These are phyloP conservation scores for Peromyscus melanophrys DNA, from an alignment of 2,797 vertebrate genomes.

Conservation along the genomic window DNA sequence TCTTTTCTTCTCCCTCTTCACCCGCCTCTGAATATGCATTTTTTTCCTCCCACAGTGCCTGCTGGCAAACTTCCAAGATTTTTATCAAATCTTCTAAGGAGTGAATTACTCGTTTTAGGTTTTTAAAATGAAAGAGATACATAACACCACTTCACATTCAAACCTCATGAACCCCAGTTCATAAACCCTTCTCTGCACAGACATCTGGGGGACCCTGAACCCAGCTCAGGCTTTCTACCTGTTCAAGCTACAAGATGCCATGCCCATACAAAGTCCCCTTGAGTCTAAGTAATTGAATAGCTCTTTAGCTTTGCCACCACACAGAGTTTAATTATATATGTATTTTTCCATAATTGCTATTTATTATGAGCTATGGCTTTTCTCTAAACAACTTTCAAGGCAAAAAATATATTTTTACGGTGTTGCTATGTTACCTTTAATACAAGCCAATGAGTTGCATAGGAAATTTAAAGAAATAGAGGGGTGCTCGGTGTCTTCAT, in stretches of 20 bases:
- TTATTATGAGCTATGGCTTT: neutral
- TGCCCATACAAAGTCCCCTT: neutral
- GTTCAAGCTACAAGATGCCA: slow-evolving; percentile 48
- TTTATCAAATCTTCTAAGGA: slow-evolving; percentile 83
- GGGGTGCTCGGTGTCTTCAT: slow-evolving; percentile 40
- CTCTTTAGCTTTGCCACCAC: neutral
- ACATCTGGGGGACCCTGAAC: slow-evolving; percentile 25
- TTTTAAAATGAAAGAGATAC: slow-evolving; percentile 83
- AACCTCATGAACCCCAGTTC: slow-evolving; percentile 78
- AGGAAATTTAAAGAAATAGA: slow-evolving; percentile 48
- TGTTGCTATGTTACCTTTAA: slow-evolving; percentile 61
- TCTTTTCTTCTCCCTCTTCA: slow-evolving; percentile 21
- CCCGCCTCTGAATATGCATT: slow-evolving; percentile 83
- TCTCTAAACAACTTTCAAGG: slow-evolving; percentile 46
- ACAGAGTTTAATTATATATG: slow-evolving; percentile 33
- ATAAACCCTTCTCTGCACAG: slow-evolving; percentile 67
- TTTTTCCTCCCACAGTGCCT: slow-evolving; percentile 78
- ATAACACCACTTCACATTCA: slow-evolving; percentile 83
- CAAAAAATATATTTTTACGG: slow-evolving; percentile 5
- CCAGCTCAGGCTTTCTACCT: neutral
- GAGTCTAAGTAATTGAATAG: slow-evolving; percentile 28
- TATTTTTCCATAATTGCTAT: slow-evolving; percentile 51
- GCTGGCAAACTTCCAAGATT: slow-evolving; percentile 84
- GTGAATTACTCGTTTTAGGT: slow-evolving; percentile 84
- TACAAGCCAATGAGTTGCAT: neutral